phyloP scores from a whole-genome alignment of 2,888 invertebrate species.

The Nudaria mundana region DNA sequence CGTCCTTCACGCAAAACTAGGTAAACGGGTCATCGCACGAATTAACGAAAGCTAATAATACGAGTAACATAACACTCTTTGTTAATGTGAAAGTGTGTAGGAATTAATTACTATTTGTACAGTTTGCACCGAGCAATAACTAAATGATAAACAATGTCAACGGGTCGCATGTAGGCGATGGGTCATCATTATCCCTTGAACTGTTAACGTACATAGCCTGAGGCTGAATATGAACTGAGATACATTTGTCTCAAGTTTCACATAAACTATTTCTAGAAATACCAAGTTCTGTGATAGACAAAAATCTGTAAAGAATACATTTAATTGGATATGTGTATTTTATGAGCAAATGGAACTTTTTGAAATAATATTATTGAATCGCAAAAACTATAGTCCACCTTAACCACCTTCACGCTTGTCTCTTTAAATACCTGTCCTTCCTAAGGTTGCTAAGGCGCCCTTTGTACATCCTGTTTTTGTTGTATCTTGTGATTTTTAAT shows the following conservation, averaged over 20 bases:
- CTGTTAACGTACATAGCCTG: slow-evolving; percentile 12
- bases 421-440: too few relatives aligned
- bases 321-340: too few relatives aligned
- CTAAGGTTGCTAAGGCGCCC: too few relatives aligned
- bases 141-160: slow-evolving; percentile 67
- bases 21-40: slow-evolving; percentile 57
- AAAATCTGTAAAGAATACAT: too few relatives aligned
- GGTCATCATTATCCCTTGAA: slow-evolving; percentile 29
- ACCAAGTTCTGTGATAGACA: not conserved
- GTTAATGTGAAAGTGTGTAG: slow-evolving; percentile 67
- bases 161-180: slow-evolving; percentile 54
- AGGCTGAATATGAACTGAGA: slow-evolving; percentile 3
- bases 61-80: slow-evolving; percentile 30
- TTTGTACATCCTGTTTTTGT: too few relatives aligned
- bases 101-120: slow-evolving; percentile 66
- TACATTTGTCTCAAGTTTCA: slow-evolving; percentile 3
- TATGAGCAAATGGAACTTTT: too few relatives aligned
- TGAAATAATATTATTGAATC: too few relatives aligned
- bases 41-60: slow-evolving; percentile 44
- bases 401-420: too few relatives aligned
- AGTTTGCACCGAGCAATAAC: slow-evolving; percentile 49
- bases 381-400: too few relatives aligned
- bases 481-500: too few relatives aligned
- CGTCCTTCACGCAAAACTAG: slow-evolving; percentile 55
- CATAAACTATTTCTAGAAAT: not conserved